phyloP scores from a whole-genome alignment of 2,888 invertebrate genomes.

The Chromoteleia sp. region DNA sequence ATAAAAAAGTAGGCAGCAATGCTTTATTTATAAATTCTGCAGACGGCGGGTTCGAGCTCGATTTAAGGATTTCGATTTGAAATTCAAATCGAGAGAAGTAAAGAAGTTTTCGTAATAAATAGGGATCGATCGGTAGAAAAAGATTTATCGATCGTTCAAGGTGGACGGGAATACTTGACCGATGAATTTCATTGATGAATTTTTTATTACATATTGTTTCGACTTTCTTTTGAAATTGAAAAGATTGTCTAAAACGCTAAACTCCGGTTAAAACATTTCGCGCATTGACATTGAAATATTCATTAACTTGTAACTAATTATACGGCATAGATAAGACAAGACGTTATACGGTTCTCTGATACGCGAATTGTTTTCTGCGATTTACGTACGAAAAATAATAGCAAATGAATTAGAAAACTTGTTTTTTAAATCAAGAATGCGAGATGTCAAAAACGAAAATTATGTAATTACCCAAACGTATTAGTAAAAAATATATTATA shows the following conservation, averaged over 20 bases:
- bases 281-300: slow-evolving; percentile 13
- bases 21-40: slow-evolving; percentile 18
- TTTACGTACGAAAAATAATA: not conserved
- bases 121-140: slow-evolving; percentile 4
- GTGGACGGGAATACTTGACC: slow-evolving; percentile 15
- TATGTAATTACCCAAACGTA: slow-evolving; percentile 14
- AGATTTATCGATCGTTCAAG: slow-evolving; percentile 6
- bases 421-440: slow-evolving; percentile 33
- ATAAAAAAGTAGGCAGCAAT: slow-evolving; percentile 4
- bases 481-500: not conserved
- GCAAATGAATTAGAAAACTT: slow-evolving; percentile 13
- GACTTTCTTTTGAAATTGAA: not conserved
- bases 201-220: slow-evolving; percentile 1
- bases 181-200: slow-evolving; percentile 3
- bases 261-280: not conserved
- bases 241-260: not conserved
- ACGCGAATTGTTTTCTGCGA: not conserved
- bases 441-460: slow-evolving; percentile 15
- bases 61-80: slow-evolving; percentile 8
- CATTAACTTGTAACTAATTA: slow-evolving; percentile 7
- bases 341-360: not conserved
- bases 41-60: not conserved
- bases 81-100: slow-evolving; percentile 20
- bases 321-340: slow-evolving; percentile 5
- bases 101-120: slow-evolving; percentile 17